phyloP scores from a whole-genome alignment of 1,140 invertebrate genomes.

The Polypedilum pembai region DNA sequence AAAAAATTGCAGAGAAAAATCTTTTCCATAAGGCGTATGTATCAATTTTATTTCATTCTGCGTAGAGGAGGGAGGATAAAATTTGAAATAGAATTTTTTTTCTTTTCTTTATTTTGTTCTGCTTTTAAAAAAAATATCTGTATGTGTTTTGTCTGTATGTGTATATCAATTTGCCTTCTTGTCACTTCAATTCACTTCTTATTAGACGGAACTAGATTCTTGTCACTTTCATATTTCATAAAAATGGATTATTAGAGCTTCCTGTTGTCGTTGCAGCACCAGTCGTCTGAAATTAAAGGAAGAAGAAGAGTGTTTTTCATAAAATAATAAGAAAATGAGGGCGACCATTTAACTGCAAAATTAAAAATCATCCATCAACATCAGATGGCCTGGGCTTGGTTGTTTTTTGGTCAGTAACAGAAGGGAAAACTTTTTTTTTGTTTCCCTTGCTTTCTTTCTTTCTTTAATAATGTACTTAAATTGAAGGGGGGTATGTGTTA shows the following conservation, averaged over 20 bases:
- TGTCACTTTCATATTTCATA: constrained; percentile 26
- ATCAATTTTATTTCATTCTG: too few species aligned
- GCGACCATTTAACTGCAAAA: neutral
- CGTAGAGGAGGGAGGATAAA: too few species aligned
- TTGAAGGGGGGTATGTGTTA: neutral
- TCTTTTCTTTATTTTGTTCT: too few species aligned
- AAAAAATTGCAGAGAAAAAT: too few species aligned
- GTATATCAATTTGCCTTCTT: too few species aligned
- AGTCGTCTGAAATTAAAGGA: neutral
- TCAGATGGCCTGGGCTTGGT: neutral
- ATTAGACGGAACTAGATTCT: constrained; percentile 3
- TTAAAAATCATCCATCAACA: constrained; percentile 10
- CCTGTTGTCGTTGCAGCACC: neutral
- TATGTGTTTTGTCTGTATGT: too few species aligned
- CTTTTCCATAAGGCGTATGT: too few species aligned
- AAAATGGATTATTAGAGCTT: constrained; percentile 15
- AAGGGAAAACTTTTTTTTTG: neutral
- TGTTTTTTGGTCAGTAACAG: neutral
- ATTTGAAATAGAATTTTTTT: too few species aligned
- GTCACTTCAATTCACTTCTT: too few species aligned
- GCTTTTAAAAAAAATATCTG: too few species aligned
- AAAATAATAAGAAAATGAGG: neutral
- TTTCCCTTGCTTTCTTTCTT: neutral
- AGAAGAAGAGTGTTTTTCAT: neutral
- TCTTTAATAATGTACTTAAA: neutral